phyloP scores from a whole-genome alignment of 2,797 vertebrate genomes.

The Schizopygopsis pylzovi region DNA sequence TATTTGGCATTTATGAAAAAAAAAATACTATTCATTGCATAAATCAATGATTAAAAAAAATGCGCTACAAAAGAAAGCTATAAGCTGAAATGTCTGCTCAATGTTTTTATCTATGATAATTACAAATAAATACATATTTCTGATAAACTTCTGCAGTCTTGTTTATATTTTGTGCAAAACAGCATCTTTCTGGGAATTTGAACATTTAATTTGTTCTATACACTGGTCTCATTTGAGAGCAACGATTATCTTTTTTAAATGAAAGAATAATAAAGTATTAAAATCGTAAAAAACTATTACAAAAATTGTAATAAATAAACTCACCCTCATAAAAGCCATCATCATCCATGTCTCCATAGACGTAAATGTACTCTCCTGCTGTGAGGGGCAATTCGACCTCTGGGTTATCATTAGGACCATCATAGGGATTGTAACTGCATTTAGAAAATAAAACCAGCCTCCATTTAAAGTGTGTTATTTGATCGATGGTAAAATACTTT shows the following conservation, averaged over 20 bases:
- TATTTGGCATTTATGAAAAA: too few species aligned
- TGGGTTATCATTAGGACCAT: slow-evolving; percentile 97
- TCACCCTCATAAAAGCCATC: slow-evolving; percentile 98
- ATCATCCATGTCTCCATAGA: slow-evolving; percentile 97
- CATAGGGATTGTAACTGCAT: slow-evolving; percentile 94
- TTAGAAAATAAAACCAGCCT: not conserved
- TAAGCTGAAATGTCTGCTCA: not conserved
- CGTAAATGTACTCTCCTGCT: slow-evolving; percentile 97
- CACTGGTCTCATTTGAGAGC: not conserved
- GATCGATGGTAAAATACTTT: not conserved
- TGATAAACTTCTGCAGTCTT: not conserved
- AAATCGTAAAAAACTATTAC: not conserved
- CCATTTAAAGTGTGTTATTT: not conserved
- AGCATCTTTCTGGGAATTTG: not conserved
- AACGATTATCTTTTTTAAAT: not conserved
- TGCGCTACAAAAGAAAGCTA: not conserved
- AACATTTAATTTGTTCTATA: not conserved
- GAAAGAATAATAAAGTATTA: not conserved
- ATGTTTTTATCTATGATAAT: not conserved
- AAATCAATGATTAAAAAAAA: not conserved
- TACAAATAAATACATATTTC: not conserved
- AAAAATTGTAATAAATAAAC: not conserved
- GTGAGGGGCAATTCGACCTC: slow-evolving; percentile 96
- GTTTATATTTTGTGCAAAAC: not conserved
- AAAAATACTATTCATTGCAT: not conserved